Evolutionary conservation across 2,888 invertebrate genomes (phyloP).

Genomic region (Lordiphosa fenestrarum): DNA sequence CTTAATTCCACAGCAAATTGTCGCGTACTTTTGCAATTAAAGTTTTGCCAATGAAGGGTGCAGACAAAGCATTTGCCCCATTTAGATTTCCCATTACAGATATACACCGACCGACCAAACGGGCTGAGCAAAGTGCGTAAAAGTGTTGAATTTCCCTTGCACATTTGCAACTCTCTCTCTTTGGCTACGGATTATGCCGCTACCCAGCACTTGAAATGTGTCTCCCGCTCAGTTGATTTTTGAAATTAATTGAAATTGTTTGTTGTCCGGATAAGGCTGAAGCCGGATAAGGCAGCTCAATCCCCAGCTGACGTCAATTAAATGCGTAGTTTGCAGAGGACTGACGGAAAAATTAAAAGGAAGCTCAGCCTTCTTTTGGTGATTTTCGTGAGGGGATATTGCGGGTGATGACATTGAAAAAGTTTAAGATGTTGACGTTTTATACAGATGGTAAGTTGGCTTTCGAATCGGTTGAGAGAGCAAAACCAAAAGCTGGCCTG

Average conservation of each 20-base stretch:
- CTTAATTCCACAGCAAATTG: slow-evolving; percentile 8
- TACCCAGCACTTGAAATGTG: slow-evolving; percentile 30
- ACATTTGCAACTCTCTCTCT: slow-evolving; percentile 34
- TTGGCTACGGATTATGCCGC: slow-evolving; percentile 32
- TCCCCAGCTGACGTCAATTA: slow-evolving; percentile 52
- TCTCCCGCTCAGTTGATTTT: slow-evolving; percentile 54
- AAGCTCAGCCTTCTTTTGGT: slow-evolving; percentile 39
- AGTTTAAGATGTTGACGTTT: slow-evolving; percentile 11
- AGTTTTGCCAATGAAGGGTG: slow-evolving; percentile 38
- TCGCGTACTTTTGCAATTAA: slow-evolving; percentile 57
- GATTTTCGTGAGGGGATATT: slow-evolving; percentile 1
- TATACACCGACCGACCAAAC: slow-evolving; percentile 22
- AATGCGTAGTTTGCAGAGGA: slow-evolving; percentile 49
- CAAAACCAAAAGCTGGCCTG: slow-evolving; percentile 17
- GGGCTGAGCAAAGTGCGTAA: slow-evolving; percentile 15
- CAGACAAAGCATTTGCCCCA: slow-evolving; percentile 34
- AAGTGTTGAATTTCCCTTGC: slow-evolving; percentile 33
- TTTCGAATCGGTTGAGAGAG: slow-evolving; percentile 7
- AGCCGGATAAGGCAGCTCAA: slow-evolving; percentile 28
- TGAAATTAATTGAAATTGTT: slow-evolving; percentile 68
- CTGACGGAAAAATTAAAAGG: slow-evolving; percentile 15
- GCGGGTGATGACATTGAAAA: slow-evolving; percentile 27
- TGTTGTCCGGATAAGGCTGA: slow-evolving; percentile 28
- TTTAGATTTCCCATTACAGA: slow-evolving; percentile 56
- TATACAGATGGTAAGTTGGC: slow-evolving; percentile 20